Evolutionary conservation across 2,113 vertebrate genomes (phyloP).

Genomic region (Capreolus pygargus): DNA sequence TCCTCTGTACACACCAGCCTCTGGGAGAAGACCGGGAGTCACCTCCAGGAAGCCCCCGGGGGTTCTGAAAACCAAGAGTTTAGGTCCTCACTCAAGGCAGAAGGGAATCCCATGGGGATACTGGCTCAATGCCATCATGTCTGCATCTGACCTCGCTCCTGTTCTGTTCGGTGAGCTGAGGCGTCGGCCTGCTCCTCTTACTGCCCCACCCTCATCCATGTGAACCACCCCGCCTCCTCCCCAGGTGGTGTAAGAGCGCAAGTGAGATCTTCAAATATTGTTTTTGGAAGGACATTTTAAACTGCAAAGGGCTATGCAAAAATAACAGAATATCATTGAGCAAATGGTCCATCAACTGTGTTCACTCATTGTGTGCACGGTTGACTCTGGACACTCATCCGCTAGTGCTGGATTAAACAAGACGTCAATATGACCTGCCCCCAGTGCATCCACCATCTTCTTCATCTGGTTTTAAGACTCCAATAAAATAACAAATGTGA

Average conservation of each 20-base stretch:
- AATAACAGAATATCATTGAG: not conserved
- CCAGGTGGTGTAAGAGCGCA: no score
- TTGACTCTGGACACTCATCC: not conserved
- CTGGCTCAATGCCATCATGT: fast-evolving
- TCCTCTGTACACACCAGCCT: not conserved
- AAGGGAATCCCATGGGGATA: not conserved
- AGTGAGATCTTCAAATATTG: not conserved
- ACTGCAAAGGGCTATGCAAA: not conserved
- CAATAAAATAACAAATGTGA: not conserved
- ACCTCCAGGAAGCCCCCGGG: not conserved
- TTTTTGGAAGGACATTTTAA: not conserved
- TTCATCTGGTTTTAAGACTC: not conserved
- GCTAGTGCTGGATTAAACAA: not conserved
- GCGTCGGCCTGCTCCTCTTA: not conserved
- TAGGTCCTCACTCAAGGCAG: not conserved
- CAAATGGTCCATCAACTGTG: not conserved
- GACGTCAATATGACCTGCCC: not conserved
- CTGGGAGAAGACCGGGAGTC: not conserved
- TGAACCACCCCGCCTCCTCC: not conserved
- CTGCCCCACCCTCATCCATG: not conserved
- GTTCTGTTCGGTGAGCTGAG: no score
- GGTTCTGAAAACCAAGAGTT: not conserved
- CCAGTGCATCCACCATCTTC: not conserved
- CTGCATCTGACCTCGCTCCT: fast-evolving
- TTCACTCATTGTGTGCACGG: not conserved